Evolutionary conservation across 2,888 invertebrate genomes (phyloP), one percentile per base, ranked within the genome.

Genomic region (Amblyteles armatorius): DNA sequence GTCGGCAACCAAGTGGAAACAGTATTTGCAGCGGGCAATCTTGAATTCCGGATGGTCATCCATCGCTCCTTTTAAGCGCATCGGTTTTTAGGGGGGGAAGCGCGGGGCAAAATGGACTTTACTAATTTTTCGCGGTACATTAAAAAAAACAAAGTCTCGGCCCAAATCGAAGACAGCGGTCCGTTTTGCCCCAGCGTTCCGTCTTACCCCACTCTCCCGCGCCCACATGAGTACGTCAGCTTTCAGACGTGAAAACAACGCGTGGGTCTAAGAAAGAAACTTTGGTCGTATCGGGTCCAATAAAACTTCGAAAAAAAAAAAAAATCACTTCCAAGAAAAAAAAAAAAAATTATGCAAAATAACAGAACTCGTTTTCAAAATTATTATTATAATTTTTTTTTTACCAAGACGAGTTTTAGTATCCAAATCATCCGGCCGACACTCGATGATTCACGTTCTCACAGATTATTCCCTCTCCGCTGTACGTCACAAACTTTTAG

Each of bases 351-450:
- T 11, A 7, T 55, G 52, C 16, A 26, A 50, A 50, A 48, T 48
- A 36, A 65, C 36, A 0, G 6, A n/a, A 50, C 5, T 9, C 5
- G 16, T 16, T 36, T 57, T 33, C 50, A 50, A 11, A 48, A 16
- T 50, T 36, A 2, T 29, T 22, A 26, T 26, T 26, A 26, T 26
- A 22, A 50, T 9, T 29, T 48, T 36, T 33, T 33, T 79, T 91
- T 92, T 90, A 94, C 93, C 93, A 93, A 90, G 89, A 93, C 88
- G 26, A 92, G 89, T 76, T 91, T 92, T 50, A 92, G 93, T 92
- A 93, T 93, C 93, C 93, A 93, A 92, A 93, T 93, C 93, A 93
- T 93, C 86, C 91, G 91, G 90, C 79, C 82, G 82, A 80, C 84
- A 63, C 79, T 87, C 81, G 68, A 52, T 5, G 72, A 40, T 79